Conservation (phyloP, 2,888 invertebrate species). For the Zelleria hepariella region DNA sequence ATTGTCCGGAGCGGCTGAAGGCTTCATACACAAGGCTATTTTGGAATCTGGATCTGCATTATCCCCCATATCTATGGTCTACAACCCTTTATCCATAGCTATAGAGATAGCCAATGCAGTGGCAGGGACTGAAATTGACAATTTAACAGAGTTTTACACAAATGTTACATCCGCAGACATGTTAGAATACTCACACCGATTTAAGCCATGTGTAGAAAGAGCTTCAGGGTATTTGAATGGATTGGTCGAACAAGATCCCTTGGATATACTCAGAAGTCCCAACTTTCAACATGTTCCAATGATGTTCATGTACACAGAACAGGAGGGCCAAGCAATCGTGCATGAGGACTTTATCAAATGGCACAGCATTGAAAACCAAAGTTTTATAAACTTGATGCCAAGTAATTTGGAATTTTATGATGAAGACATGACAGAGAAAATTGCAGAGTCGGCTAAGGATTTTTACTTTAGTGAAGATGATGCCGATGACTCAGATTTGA, state of each 20-base stretch:
- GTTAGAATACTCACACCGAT: conserved; percentile 24
- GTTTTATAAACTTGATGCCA: conserved; percentile 41
- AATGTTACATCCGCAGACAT: conserved; percentile 22
- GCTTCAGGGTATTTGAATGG: conserved; percentile 16
- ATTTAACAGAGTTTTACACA: conserved; percentile 33
- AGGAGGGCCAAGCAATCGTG: conserved; percentile 25
- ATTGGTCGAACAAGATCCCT: conserved; percentile 39
- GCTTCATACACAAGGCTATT: conserved; percentile 45
- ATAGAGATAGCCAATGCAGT: conserved; percentile 50
- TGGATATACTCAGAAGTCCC: conserved; percentile 28
- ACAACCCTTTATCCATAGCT: conserved; percentile 35
- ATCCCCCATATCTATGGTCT: conserved; percentile 37
- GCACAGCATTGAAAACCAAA: conserved; percentile 20
- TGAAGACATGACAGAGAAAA: conserved; percentile 23
- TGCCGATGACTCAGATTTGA: neutral
- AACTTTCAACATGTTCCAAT: conserved; percentile 38
- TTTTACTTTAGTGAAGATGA: conserved; percentile 38
- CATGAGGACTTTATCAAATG: conserved; percentile 22
- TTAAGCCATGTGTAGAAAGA: conserved; percentile 45
- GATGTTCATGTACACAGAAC: conserved; percentile 34
- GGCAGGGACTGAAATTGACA: conserved; percentile 31
- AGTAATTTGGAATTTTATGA: conserved; percentile 39
- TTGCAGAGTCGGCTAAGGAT: conserved; percentile 40
- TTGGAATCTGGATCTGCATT: conserved; percentile 52
- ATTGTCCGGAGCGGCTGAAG: conserved; percentile 36